phyloP scores from a whole-genome alignment of 2,888 invertebrate species.

The Aelia acuminata region DNA sequence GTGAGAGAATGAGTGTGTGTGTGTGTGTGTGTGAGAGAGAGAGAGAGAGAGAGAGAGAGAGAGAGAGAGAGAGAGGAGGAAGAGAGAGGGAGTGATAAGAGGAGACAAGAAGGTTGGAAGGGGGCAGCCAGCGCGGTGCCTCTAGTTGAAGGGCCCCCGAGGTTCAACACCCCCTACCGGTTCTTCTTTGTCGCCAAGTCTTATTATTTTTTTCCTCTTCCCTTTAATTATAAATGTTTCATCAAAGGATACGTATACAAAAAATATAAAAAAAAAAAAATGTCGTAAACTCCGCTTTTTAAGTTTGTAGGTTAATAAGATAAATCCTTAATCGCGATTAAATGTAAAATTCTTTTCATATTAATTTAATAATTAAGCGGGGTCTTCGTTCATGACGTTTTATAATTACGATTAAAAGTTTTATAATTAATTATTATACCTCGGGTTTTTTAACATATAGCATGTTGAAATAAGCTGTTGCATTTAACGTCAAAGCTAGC shows the following conservation, averaged over 20 bases:
- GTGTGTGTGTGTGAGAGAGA: too few relatives aligned
- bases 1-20: too few relatives aligned
- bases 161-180: neutral
- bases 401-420: slow-evolving; percentile 42
- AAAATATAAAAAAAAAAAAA: too few relatives aligned
- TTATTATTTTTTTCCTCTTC: neutral
- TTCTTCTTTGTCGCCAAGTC: slow-evolving; percentile 20
- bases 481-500: neutral
- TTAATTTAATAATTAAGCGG: slow-evolving; percentile 26
- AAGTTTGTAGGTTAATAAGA: slow-evolving; percentile 38
- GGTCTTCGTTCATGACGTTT: slow-evolving; percentile 14
- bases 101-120: neutral
- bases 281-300: slow-evolving; percentile 37
- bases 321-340: slow-evolving; percentile 34
- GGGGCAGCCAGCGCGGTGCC: slow-evolving; percentile 22
- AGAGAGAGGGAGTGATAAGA: neutral
- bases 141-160: neutral
- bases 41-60: neutral
- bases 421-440: slow-evolving; percentile 25
- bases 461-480: neutral
- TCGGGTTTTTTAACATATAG: neutral
- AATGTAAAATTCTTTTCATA: slow-evolving; percentile 39
- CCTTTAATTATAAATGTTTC: slow-evolving; percentile 42
- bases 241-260: slow-evolving; percentile 39
- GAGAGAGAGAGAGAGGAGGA: neutral